Conservation (phyloP, 2,888 invertebrate species). For the Schrankia costaestrigalis region DNA sequence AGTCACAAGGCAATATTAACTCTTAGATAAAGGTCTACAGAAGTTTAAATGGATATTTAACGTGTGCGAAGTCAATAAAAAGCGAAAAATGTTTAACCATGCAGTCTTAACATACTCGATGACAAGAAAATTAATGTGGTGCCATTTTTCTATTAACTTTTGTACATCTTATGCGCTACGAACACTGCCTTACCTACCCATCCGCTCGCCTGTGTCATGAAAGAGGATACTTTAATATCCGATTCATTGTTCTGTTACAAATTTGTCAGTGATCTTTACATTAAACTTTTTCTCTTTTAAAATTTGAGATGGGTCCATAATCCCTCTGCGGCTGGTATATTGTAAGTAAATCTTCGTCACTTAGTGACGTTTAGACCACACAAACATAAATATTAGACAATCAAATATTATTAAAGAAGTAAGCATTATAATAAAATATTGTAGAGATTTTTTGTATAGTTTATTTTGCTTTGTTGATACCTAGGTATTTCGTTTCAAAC, state of each 20-base stretch:
- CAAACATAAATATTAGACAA: constrained; percentile 62
- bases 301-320: constrained; percentile 76
- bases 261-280: constrained; percentile 81
- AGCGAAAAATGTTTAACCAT: no score
- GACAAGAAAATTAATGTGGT: no score
- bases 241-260: constrained; percentile 81
- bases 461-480: no score
- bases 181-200: constrained; percentile 52
- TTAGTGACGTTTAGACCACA: constrained; percentile 65
- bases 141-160: neutral
- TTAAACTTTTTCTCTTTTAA: constrained; percentile 75
- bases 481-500: no score
- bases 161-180: constrained; percentile 35
- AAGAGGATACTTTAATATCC: constrained; percentile 79
- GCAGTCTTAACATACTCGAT: no score
- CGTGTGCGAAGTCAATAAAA: constrained; percentile 14
- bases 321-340: constrained; percentile 60
- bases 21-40: constrained; percentile 23
- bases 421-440: constrained; percentile 33
- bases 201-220: constrained; percentile 76
- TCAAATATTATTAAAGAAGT: constrained; percentile 43
- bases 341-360: constrained; percentile 69
- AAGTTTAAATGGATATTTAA: constrained; percentile 20
- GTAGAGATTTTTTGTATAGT: no score
- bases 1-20: constrained; percentile 22